These are phyloP conservation scores for Netelia fuscicornis DNA, from an alignment of 2,888 invertebrate species.

Conservation along the genomic window DNA sequence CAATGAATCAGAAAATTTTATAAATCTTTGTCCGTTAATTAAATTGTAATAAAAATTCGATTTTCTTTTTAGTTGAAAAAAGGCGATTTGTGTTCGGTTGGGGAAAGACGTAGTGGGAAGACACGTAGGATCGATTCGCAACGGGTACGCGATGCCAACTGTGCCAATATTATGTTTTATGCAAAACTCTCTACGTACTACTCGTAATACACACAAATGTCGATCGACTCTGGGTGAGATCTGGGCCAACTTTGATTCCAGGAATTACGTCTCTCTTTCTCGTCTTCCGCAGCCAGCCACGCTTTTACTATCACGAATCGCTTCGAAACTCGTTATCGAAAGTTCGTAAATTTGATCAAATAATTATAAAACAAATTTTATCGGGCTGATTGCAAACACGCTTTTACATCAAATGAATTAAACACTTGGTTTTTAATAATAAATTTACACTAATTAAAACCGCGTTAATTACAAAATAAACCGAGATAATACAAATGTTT, in stretches of 20 bases:
- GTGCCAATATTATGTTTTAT: constrained; percentile 66
- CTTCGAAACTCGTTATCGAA: not conserved
- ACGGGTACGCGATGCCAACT: constrained; percentile 49
- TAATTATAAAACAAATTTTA: too few relatives aligned
- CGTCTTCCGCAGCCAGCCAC: not conserved
- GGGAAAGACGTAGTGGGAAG: not conserved
- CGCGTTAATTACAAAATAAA: too few relatives aligned
- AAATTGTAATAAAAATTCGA: too few relatives aligned
- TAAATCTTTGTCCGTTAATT: too few relatives aligned
- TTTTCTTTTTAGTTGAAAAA: not conserved
- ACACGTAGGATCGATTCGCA: constrained; percentile 7
- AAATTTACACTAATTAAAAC: too few relatives aligned
- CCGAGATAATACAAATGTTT: too few relatives aligned
- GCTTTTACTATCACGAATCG: not conserved
- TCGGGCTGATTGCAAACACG: too few relatives aligned
- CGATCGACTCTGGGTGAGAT: constrained; percentile 45
- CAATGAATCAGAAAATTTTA: too few relatives aligned
- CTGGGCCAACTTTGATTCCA: constrained; percentile 57
- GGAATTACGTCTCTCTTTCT: constrained; percentile 9
- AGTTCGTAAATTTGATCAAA: too few relatives aligned
- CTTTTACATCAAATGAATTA: too few relatives aligned
- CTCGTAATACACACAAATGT: constrained; percentile 48
- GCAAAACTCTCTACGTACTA: constrained; percentile 31
- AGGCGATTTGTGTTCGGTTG: not conserved
- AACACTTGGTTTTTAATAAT: too few relatives aligned